These are phyloP conservation scores for Pyralis farinalis DNA, from an alignment of 2,888 invertebrate species.

Conservation along the genomic window DNA sequence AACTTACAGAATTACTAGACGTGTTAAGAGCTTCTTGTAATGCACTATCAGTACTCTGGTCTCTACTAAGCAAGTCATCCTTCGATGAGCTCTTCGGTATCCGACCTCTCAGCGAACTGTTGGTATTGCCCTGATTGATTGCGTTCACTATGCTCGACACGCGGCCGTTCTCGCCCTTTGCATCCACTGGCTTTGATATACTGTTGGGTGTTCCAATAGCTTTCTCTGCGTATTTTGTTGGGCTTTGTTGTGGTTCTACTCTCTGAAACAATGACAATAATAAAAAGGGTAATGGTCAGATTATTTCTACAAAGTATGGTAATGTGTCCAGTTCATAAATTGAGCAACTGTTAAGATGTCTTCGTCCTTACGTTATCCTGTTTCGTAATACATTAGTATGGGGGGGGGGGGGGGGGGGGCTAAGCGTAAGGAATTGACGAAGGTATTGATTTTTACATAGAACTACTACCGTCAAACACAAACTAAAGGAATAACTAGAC, in stretches of 20 bases:
- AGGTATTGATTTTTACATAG: too few species aligned
- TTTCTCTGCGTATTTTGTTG: slow-evolving; percentile 64
- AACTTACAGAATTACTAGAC: slow-evolving; percentile 68
- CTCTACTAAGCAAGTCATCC: slow-evolving; percentile 59
- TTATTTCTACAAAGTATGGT: too few species aligned
- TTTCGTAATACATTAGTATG: too few species aligned
- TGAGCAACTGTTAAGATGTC: too few species aligned
- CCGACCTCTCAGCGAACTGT: slow-evolving; percentile 55
- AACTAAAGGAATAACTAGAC: too few species aligned
- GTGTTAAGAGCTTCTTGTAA: slow-evolving; percentile 68
- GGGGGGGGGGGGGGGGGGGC: too few species aligned
- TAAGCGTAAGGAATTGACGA: too few species aligned
- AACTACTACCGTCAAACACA: too few species aligned
- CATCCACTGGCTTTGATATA: slow-evolving; percentile 32
- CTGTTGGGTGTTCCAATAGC: slow-evolving; percentile 54
- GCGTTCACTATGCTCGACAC: slow-evolving; percentile 72
- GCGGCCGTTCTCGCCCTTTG: slow-evolving; percentile 56
- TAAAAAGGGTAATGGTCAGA: too few species aligned
- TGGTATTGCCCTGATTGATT: slow-evolving; percentile 52
- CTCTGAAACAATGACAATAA: slow-evolving; percentile 54
- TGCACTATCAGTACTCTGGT: slow-evolving; percentile 49
- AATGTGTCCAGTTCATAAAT: too few species aligned
- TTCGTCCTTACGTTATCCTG: too few species aligned
- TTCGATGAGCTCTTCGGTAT: slow-evolving; percentile 71
- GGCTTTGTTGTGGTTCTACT: slow-evolving; percentile 71